Conservation (phyloP, 2,888 invertebrate genomes). For the Helobdella robusta region DNA sequence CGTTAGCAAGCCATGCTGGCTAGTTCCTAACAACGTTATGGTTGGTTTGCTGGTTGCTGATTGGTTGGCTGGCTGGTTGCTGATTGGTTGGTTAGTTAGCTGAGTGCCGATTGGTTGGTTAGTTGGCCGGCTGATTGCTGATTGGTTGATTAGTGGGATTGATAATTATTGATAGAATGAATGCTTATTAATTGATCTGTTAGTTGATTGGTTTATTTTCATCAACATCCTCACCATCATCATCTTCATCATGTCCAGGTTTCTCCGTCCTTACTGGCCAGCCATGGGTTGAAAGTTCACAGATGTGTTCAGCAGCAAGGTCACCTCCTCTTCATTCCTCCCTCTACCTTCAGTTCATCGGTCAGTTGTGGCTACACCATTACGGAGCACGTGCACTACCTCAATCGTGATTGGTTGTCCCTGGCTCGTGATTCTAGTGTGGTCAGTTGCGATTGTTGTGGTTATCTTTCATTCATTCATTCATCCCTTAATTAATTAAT, state of each 20-base stretch:
- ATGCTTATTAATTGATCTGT: too few species aligned
- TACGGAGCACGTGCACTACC: slow-evolving; percentile 85
- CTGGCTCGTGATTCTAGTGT: slow-evolving; percentile 51
- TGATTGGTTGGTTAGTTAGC: too few species aligned
- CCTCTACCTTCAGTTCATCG: slow-evolving; percentile 76
- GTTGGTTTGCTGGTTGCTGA: too few species aligned
- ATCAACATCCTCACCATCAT: too few species aligned
- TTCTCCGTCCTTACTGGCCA: slow-evolving; percentile 67
- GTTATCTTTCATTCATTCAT: not conserved
- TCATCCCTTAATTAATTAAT: too few species aligned
- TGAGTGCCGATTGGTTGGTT: too few species aligned
- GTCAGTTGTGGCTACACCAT: slow-evolving; percentile 78
- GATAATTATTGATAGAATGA: too few species aligned
- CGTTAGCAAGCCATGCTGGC: slow-evolving; percentile 69
- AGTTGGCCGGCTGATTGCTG: too few species aligned
- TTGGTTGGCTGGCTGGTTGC: too few species aligned
- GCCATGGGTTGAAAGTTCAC: slow-evolving; percentile 67
- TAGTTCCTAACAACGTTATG: slow-evolving; percentile 84
- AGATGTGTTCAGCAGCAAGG: slow-evolving; percentile 74
- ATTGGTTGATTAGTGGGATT: too few species aligned
- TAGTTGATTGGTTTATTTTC: too few species aligned
- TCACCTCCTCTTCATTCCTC: slow-evolving; percentile 80
- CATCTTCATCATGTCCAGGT: too few species aligned
- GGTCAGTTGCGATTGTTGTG: slow-evolving; percentile 21
- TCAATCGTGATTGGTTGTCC: slow-evolving; percentile 68